These are phyloP conservation scores for Microcebus murinus DNA, from an alignment of 2,113 vertebrate species.

Conservation along the genomic window DNA sequence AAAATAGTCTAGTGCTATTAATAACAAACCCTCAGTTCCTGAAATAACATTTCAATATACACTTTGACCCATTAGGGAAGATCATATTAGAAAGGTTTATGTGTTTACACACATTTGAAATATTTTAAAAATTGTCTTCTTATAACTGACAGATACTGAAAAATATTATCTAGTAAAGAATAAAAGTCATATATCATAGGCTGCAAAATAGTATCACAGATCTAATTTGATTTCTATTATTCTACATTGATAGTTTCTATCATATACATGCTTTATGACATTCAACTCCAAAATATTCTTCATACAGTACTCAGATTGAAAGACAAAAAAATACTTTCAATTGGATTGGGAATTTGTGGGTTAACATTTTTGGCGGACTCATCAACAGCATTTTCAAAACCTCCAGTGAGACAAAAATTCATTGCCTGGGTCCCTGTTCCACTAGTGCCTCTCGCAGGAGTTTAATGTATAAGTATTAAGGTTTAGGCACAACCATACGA, in stretches of 20 bases:
- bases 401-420: not conserved
- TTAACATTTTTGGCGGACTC: not conserved
- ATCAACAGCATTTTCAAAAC: not conserved
- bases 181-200: not conserved
- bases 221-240: slow-evolving; percentile 17
- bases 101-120: not conserved
- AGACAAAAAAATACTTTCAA: not conserved
- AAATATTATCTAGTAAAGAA: not conserved
- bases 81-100: not conserved
- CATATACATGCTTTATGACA: not conserved
- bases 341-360: not conserved
- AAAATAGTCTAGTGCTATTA: slow-evolving; percentile 10
- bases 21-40: not conserved
- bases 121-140: not conserved
- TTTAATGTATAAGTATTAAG: not conserved
- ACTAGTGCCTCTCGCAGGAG: not conserved
- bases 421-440: not conserved
- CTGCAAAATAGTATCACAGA: not conserved
- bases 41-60: not conserved
- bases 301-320: not conserved
- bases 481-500: not conserved
- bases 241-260: not conserved
- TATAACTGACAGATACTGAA: not conserved
- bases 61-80: not conserved
- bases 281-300: not conserved